A percentile compares a stretch with the other conserved stretches of the same genome.
These are phyloP conservation scores for Porphyrio hochstetteri DNA, from an alignment of 2,113 vertebrate genomes.

Conservation along the genomic window DNA sequence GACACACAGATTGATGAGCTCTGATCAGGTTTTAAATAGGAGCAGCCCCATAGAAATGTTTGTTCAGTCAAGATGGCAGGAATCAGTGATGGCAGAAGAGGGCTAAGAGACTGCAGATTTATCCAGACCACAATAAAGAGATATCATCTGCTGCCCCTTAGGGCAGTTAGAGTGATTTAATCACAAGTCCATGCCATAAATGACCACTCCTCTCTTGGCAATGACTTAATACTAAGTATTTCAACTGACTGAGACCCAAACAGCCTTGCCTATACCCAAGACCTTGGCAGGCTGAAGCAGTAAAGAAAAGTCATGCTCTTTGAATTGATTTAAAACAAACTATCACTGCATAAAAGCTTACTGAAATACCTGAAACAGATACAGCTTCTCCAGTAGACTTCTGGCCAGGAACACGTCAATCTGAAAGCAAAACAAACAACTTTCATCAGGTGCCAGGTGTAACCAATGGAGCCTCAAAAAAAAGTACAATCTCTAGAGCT, in stretches of 20 bases:
- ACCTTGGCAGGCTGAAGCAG: background rate
- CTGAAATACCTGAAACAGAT: slow-evolving; percentile 91
- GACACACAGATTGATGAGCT: background rate
- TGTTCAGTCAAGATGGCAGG: background rate
- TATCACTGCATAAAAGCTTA: background rate
- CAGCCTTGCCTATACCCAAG: background rate
- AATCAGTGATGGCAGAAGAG: background rate
- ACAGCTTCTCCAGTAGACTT: slow-evolving; percentile 95
- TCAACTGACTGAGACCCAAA: background rate
- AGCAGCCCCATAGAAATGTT: background rate
- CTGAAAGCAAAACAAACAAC: slow-evolving; percentile 68
- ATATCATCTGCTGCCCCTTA: background rate
- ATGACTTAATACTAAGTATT: background rate
- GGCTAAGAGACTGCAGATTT: background rate
- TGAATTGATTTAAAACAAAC: background rate
- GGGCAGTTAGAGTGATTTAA: background rate
- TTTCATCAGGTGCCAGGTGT: background rate
- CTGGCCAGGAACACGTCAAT: slow-evolving; percentile 96
- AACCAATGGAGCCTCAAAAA: background rate
- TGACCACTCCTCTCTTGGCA: background rate
- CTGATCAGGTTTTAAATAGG: background rate
- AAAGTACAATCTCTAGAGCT: background rate
- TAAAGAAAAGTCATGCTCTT: background rate
- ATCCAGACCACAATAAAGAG: background rate
- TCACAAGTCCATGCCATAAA: background rate